Evolutionary conservation across 2,797 vertebrate genomes (phyloP).

Genomic region (Eleutherodactylus coqui): DNA sequence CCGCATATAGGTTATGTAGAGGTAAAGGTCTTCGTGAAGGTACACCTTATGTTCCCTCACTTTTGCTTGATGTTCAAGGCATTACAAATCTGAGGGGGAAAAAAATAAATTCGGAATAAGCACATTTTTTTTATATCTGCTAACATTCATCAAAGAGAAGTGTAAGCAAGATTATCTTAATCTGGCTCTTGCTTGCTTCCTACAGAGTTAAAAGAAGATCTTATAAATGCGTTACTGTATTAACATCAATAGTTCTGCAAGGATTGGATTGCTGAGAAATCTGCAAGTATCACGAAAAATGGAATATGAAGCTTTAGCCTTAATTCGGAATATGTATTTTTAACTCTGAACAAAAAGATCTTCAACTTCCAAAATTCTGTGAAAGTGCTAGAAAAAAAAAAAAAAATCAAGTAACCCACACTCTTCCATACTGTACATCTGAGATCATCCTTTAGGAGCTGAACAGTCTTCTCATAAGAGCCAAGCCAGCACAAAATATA

Average conservation of each 20-base stretch:
- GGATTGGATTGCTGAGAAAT: background rate
- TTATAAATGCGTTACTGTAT: background rate
- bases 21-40: background rate
- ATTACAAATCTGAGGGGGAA: constrained; percentile 42
- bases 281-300: background rate
- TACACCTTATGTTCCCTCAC: background rate
- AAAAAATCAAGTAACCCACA: background rate
- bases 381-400: background rate
- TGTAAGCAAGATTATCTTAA: background rate
- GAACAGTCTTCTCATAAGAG: background rate
- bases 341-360: background rate
- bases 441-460: constrained; percentile 28
- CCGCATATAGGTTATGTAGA: background rate
- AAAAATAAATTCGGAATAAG: background rate
- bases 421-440: constrained; percentile 20
- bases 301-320: background rate
- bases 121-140: background rate
- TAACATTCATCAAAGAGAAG: background rate
- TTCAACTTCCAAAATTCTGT: background rate
- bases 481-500: background rate
- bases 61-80: constrained; percentile 32
- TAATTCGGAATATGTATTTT: background rate
- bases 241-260: background rate
- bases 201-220: background rate
- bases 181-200: background rate